Percentiles rank a stretch among this genome's conserved stretches.
Evolutionary conservation across 1,140 invertebrate species (phyloP).

Genomic region (Zaprionus ornatus): DNA sequence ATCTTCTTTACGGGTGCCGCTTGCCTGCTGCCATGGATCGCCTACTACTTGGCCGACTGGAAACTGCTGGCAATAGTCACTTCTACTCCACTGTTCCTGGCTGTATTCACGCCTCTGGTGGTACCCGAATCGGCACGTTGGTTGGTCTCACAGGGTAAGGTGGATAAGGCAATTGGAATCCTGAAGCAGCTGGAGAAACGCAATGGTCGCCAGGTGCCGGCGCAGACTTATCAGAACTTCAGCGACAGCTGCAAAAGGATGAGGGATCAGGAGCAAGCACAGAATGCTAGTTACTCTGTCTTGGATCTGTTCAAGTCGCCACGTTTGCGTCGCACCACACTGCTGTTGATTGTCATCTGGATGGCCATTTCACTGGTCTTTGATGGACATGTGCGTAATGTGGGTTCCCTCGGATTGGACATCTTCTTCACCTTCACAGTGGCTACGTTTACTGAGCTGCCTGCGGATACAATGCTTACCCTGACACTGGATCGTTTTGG

Average conservation of each 20-base stretch:
- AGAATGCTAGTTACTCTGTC: slow-evolving; percentile 89
- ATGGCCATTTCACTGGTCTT: slow-evolving; percentile 94
- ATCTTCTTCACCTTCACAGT: slow-evolving; percentile 94
- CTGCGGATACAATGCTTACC: slow-evolving; percentile 92
- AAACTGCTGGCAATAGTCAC: slow-evolving; percentile 89
- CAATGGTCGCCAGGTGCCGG: slow-evolving; percentile 90
- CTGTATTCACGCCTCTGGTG: slow-evolving; percentile 88
- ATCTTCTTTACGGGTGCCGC: slow-evolving; percentile 93
- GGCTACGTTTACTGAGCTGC: slow-evolving; percentile 89
- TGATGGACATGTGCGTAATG: slow-evolving; percentile 93
- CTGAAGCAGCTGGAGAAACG: slow-evolving; percentile 91
- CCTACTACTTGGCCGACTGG: slow-evolving; percentile 91
- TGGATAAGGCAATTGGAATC: slow-evolving; percentile 91
- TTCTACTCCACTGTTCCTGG: slow-evolving; percentile 89
- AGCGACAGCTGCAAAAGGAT: slow-evolving; percentile 79
- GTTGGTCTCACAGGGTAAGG: slow-evolving; percentile 92
- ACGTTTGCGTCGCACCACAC: slow-evolving; percentile 88
- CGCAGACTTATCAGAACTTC: slow-evolving; percentile 89
- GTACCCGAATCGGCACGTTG: slow-evolving; percentile 93
- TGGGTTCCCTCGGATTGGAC: slow-evolving; percentile 90
- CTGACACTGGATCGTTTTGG: slow-evolving; percentile 93
- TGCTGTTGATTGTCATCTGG: slow-evolving; percentile 92
- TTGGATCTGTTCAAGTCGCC: slow-evolving; percentile 91
- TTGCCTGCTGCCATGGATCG: slow-evolving; percentile 92
- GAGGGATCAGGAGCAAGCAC: slow-evolving; percentile 87